A percentile compares a stretch with the other conserved stretches of the same genome.
phyloP scores from a whole-genome alignment of 2,113 vertebrate genomes.

The Mola mola region DNA sequence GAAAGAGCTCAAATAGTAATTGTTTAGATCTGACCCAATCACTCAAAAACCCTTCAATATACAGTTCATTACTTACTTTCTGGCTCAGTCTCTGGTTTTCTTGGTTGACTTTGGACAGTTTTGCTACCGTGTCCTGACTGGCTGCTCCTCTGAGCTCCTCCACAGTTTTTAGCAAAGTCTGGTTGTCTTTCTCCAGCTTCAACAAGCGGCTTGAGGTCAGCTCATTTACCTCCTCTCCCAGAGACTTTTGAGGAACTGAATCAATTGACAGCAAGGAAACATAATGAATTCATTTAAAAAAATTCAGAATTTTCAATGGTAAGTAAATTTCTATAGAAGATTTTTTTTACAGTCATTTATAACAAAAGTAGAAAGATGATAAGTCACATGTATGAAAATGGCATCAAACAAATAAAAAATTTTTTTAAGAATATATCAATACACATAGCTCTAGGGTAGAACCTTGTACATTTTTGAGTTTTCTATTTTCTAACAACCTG shows the following conservation, averaged over 20 bases:
- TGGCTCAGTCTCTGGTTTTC: slow-evolving; percentile 92
- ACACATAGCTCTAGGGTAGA: background rate
- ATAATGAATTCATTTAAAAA: slow-evolving; percentile 6
- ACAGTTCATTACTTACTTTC: slow-evolving; percentile 80
- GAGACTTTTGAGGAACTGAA: slow-evolving; percentile 91
- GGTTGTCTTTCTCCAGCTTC: slow-evolving; percentile 98
- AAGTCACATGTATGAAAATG: no score
- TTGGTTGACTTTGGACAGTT: slow-evolving; percentile 87
- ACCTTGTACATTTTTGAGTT: slow-evolving; percentile 27
- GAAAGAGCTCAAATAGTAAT: background rate
- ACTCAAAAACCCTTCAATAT: background rate
- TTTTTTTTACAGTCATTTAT: no score
- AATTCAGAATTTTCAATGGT: no score
- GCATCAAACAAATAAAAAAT: no score
- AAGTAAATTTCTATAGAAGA: no score
- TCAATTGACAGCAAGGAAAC: background rate
- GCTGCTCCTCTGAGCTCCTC: slow-evolving; percentile 87
- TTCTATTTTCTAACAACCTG: slow-evolving; percentile 47
- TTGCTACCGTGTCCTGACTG: slow-evolving; percentile 80
- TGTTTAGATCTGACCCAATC: background rate
- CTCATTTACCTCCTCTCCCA: slow-evolving; percentile 96
- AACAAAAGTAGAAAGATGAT: no score
- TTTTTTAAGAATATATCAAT: no score
- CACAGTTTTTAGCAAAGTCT: slow-evolving; percentile 91
- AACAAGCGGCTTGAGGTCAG: slow-evolving; percentile 93